Evolutionary conservation across 2,888 invertebrate species (phyloP), one percentile per base, ranked within the genome.

Genomic region (Spilarctia lutea): DNA sequence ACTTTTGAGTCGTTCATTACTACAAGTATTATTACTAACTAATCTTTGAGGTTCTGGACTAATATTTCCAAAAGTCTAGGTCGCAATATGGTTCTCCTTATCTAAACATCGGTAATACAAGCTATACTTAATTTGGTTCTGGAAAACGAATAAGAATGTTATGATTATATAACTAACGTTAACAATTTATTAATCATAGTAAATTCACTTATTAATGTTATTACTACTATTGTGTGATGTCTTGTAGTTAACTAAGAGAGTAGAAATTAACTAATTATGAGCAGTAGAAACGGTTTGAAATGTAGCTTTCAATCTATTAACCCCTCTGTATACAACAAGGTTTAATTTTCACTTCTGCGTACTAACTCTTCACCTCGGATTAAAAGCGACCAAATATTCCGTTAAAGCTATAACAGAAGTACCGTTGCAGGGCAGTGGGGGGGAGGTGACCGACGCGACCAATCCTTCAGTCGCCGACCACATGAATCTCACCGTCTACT

Each of bases 401-500:
- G 77, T 80, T 83, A 82, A 81, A 77, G 77, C 79, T 83, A 74
- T 81, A 84, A 86, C 84, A 86, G 83, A 82, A 74, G 76, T 83
- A 69, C 68, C 75, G 83, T 86, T 90, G 88, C 91, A 94, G 94
- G 92, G 89, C 87, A 90, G 91, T 88, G 89, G 86, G 83, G 90
- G 86, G 82, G 86, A 83, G 79, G 83, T 91, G 79, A 88, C 88
- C 79, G 95, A 94, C 82, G 94, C 94, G 35, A 92, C 92, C 85
- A 93, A 94, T 91, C 88, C 91, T 27, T 86, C 93, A 63, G 86
- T 93, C 68, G 93, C 93, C 75, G 97, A 97, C 81, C 96, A 97
- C 90, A 96, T 97, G 91, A 97, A 97, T 92, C 96, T 97, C 87
- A 97, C 97, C 76, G 97, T 97, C n/a, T 97, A 97, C 93, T 97